phyloP scores from a whole-genome alignment of 2,888 invertebrate genomes.

The Drosophila macrospina region DNA sequence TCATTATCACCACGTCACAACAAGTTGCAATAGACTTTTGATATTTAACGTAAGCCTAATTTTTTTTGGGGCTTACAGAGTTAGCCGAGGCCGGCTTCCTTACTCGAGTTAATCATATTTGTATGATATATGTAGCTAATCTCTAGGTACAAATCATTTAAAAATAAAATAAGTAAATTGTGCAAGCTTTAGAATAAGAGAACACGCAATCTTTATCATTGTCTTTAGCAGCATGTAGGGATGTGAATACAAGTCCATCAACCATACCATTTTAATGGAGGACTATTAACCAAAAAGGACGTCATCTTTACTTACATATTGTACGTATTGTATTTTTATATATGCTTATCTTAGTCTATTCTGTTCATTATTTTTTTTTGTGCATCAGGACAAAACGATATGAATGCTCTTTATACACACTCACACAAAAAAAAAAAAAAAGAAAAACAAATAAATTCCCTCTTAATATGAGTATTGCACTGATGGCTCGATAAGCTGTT shows the following conservation, averaged over 20 bases:
- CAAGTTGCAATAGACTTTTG: not conserved
- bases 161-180: conserved; percentile 27
- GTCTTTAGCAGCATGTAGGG: conserved; percentile 28
- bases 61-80: not conserved
- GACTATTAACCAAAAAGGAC: conserved; percentile 12
- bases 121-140: conserved; percentile 4
- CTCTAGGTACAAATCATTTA: not conserved
- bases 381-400: conserved; percentile 22
- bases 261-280: conserved; percentile 7
- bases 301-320: conserved; percentile 11
- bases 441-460: conserved; percentile 3
- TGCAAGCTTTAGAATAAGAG: conserved; percentile 22
- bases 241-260: conserved; percentile 10
- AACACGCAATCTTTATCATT: conserved; percentile 31
- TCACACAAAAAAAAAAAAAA: not conserved
- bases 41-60: not conserved
- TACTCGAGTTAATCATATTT: conserved; percentile 12
- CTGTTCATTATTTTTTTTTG: conserved; percentile 32
- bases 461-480: conserved; percentile 40
- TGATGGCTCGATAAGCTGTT: conserved; percentile 30
- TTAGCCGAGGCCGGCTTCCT: not conserved
- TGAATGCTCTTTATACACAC: not conserved
- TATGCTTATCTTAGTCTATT: conserved; percentile 26
- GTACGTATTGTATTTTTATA: conserved; percentile 3
- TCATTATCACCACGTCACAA: conserved; percentile 7